These are phyloP conservation scores for Empidonax alnorum DNA, from an alignment of 2,113 vertebrate genomes.

Conservation along the genomic window DNA sequence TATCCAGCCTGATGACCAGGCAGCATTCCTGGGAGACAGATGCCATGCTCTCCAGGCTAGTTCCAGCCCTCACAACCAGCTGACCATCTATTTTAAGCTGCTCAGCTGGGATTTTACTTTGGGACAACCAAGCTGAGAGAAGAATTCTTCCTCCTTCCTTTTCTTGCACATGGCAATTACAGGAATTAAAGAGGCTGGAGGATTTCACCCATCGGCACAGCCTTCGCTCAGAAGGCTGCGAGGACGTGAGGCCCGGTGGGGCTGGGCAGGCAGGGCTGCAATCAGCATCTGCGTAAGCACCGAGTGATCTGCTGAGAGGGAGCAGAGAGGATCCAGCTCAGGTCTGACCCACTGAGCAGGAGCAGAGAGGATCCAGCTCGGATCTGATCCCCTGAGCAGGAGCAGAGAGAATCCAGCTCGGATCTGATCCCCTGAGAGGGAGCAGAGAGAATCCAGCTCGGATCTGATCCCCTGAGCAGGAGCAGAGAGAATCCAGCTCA, in stretches of 20 bases:
- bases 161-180: background rate
- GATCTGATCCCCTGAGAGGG: rapidly evolving
- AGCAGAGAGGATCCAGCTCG: too few relatives aligned
- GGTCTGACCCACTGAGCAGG: background rate
- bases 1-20: background rate
- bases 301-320: rapidly evolving
- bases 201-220: background rate
- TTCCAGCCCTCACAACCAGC: constrained; percentile 37
- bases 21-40: constrained; percentile 37
- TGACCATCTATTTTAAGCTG: constrained; percentile 55
- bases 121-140: constrained; percentile 6
- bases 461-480: too few relatives aligned
- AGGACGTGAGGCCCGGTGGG: background rate
- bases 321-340: background rate
- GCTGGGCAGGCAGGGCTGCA: background rate
- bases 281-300: background rate
- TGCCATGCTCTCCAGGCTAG: background rate
- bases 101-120: constrained; percentile 42
- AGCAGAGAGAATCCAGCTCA: too few relatives aligned
- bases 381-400: too few relatives aligned
- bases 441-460: background rate
- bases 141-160: background rate
- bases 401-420: too few relatives aligned
- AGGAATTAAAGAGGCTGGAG: background rate
- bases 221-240: background rate